Base-by-base conservation (phyloP, 2,113 vertebrate species). In the Corythoichthys haematopterus region DNA sequence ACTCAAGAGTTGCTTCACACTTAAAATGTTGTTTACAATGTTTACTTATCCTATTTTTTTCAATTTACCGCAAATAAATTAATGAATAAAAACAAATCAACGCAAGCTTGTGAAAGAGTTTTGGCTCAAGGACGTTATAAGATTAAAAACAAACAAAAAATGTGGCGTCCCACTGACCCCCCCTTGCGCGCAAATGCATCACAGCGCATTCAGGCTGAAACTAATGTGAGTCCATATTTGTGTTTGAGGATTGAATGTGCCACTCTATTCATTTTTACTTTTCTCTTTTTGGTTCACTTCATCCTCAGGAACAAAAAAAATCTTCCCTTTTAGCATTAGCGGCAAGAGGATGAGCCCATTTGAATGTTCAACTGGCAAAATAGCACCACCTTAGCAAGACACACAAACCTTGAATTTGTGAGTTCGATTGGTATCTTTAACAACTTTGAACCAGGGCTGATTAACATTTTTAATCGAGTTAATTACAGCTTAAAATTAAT, bases 1-100 rank as follows among this genome's bases (percentile, higher is more conserved):
- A 38, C 59, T 28, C 59, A 45, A 33, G 38, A 62, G n/a, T 62
- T 62, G 13, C 60, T 47, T 46, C 43, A 47, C 48, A 55, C 51
- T 64, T 64, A 58, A 65, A 77, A 66, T 64, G 35, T 52, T 62
- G 12, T 33, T 62, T 61, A 15, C 55, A 36, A 57, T 36, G 55
- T 14, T 36, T 36, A 36, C 15, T 43, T 38, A 20, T 60, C 11
- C 28, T 20, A 8, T 28, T 46, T 46, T 46, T 40, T 59, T n/a
- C 38, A n/a, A 60, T 40, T 60, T 60, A 60, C 15, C n/a, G 58
- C 6, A 1, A 10, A 43, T 15, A 45, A 43, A 57, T 57, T 36
- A 57, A 7, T 36, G 10, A 57, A 57, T 57, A 57, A 57, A 57
- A 57, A 57, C 4, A 14, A 57, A 57, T 36, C 55, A 57, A 7